phyloP scores from a whole-genome alignment of 2,113 vertebrate genomes.

The Ancistrus triradiatus region DNA sequence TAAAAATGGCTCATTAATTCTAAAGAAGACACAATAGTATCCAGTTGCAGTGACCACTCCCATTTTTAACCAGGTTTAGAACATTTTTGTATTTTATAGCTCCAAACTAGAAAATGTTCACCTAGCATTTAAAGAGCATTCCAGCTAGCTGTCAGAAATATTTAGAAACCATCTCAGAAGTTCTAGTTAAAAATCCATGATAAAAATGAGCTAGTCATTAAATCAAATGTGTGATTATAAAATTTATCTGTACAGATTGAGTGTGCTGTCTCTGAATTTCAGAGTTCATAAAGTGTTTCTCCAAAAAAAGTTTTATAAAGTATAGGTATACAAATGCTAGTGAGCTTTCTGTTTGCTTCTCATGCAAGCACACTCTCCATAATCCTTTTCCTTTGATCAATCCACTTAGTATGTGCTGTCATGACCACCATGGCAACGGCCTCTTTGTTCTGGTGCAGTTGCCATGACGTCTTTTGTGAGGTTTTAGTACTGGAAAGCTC shows the following conservation, averaged over 20 bases:
- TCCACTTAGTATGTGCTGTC: slow-evolving; percentile 51
- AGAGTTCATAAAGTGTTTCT: not conserved
- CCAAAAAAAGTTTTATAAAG: not conserved
- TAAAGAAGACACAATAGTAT: too few species aligned
- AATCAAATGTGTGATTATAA: not conserved
- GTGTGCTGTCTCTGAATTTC: not conserved
- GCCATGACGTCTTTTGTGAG: slow-evolving; percentile 64
- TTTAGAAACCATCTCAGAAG: too few species aligned
- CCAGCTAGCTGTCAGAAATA: not conserved
- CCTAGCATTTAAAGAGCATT: not conserved
- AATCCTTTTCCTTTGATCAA: slow-evolving; percentile 39
- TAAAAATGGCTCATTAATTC: slow-evolving; percentile 52
- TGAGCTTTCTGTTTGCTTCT: slow-evolving; percentile 16
- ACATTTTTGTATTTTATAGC: not conserved
- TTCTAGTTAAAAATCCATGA: too few species aligned
- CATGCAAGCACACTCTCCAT: slow-evolving; percentile 6
- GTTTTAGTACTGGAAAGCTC: slow-evolving; percentile 41
- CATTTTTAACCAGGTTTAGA: slow-evolving; percentile 3
- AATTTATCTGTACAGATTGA: not conserved
- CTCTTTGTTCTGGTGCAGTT: slow-evolving; percentile 65
- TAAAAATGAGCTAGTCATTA: not conserved
- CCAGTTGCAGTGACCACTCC: slow-evolving; percentile 47
- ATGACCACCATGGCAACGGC: slow-evolving; percentile 63
- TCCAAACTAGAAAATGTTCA: not conserved
- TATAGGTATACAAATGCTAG: slow-evolving; percentile 5